A percentile compares a stretch with the other conserved stretches of the same genome.
phyloP scores from a whole-genome alignment of 1,140 invertebrate species.

The Drosophila willistoni region DNA sequence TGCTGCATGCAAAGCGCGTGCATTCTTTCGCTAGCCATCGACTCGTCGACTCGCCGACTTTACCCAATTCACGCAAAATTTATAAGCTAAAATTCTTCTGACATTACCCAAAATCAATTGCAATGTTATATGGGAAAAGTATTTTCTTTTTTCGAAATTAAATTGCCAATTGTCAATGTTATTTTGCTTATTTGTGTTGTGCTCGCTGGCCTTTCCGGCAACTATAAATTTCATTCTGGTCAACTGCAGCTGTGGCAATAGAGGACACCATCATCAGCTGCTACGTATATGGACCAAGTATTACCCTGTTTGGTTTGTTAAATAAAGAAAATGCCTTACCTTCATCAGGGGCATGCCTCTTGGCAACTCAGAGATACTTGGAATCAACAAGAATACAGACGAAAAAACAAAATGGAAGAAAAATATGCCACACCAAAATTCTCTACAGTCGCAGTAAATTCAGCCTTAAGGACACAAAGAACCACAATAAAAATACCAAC shows the following conservation, averaged over 20 bases:
- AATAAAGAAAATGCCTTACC: not conserved
- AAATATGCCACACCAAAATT: conserved; percentile 44
- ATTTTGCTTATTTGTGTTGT: conserved; percentile 32
- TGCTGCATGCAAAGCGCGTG: conserved; percentile 45
- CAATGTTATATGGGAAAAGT: conserved; percentile 31
- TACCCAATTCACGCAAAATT: conserved; percentile 33
- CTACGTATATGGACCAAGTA: not conserved
- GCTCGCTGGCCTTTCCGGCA: conserved; percentile 53
- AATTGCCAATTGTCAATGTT: conserved; percentile 72
- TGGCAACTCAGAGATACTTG: conserved; percentile 23
- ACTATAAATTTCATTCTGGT: conserved; percentile 57
- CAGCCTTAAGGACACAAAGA: conserved; percentile 31
- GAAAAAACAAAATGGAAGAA: conserved; percentile 19
- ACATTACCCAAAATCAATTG: conserved; percentile 61
- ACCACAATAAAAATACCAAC: conserved; percentile 44
- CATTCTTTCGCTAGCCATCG: not conserved
- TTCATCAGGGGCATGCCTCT: not conserved
- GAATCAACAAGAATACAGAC: conserved; percentile 13
- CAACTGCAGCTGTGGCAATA: conserved; percentile 20
- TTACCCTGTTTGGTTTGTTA: conserved; percentile 22
- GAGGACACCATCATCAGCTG: no score
- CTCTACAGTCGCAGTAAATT: conserved; percentile 51
- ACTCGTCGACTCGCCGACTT: not conserved
- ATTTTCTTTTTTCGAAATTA: conserved; percentile 53
- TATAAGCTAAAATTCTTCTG: conserved; percentile 41